Evolutionary conservation across 2,113 vertebrate species (phyloP).

Genomic region (Ailuropoda melanoleuca): DNA sequence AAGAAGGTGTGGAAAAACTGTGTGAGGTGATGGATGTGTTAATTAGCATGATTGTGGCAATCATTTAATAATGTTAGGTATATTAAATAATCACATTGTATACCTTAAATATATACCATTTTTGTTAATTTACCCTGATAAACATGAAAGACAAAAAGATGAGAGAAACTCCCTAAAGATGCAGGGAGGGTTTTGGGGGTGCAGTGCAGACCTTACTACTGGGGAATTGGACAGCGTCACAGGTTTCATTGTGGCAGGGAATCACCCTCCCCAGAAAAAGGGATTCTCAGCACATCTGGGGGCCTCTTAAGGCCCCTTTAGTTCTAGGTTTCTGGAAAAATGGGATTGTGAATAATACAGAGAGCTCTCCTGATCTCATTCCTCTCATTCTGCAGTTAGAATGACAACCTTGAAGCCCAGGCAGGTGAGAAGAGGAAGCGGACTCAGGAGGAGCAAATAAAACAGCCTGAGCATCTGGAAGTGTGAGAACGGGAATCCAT

Average conservation of each 20-base stretch:
- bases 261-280: neutral
- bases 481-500: neutral
- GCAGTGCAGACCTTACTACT: neutral
- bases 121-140: neutral
- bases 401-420: neutral
- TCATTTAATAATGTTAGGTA: neutral
- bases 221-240: neutral
- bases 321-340: neutral
- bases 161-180: neutral
- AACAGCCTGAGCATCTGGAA: neutral
- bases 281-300: neutral
- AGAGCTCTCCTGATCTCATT: neutral
- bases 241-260: neutral
- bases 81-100: neutral
- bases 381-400: neutral
- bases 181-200: neutral
- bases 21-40: neutral
- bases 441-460: neutral
- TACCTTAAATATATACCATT: neutral
- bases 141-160: neutral
- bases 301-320: neutral
- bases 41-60: neutral
- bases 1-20: neutral
- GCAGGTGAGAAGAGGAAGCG: neutral
- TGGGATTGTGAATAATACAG: neutral